Evolutionary conservation across 92 coral and sea anemone species (phyloP).

Genomic region (Phymanthus crucifer): DNA sequence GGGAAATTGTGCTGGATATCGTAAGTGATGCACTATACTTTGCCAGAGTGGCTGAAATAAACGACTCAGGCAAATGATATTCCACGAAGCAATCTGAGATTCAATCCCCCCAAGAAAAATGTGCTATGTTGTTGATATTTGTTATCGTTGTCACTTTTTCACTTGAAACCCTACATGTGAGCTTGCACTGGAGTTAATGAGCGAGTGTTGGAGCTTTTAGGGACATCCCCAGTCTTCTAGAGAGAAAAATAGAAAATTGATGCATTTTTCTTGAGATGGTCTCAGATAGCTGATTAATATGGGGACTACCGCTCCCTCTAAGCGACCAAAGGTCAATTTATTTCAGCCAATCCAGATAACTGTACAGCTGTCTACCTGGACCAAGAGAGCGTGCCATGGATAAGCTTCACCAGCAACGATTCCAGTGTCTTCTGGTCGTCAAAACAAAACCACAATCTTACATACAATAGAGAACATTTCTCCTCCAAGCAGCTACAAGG

Average conservation of each 20-base stretch:
- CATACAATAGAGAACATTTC: not conserved
- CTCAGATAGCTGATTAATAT: too few species aligned
- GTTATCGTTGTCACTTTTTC: too few species aligned
- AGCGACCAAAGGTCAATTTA: not conserved
- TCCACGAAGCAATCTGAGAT: not conserved
- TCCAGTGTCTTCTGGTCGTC: not conserved
- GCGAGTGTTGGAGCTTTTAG: too few species aligned
- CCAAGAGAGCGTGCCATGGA: not conserved
- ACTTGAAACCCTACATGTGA: too few species aligned
- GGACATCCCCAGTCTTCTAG: too few species aligned
- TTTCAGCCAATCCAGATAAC: constrained; percentile 23
- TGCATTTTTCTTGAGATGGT: too few species aligned
- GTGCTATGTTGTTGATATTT: too few species aligned
- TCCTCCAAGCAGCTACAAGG: not conserved
- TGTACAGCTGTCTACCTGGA: not conserved
- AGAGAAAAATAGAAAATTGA: too few species aligned
- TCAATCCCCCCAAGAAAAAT: not conserved
- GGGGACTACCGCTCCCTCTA: too few species aligned
- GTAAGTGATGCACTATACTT: not conserved
- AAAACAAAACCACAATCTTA: not conserved
- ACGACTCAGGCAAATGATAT: not conserved
- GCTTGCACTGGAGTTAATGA: too few species aligned
- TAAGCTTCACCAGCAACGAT: not conserved
- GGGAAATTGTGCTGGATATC: constrained; percentile 36
- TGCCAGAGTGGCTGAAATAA: not conserved